These are phyloP conservation scores for Falcaria lacertinaria DNA, from an alignment of 2,888 invertebrate species.

Conservation along the genomic window DNA sequence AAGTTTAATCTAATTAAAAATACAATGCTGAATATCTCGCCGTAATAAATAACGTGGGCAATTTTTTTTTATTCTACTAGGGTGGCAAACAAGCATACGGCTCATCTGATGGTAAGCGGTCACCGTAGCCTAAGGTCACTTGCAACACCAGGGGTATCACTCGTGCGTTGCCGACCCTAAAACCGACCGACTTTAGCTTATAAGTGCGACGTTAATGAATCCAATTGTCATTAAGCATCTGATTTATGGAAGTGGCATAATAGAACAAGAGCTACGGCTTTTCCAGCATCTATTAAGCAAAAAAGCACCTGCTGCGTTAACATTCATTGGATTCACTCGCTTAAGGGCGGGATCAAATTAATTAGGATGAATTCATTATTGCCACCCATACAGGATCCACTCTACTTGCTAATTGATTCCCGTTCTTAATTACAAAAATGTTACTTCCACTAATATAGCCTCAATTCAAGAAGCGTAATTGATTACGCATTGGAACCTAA, in stretches of 20 bases:
- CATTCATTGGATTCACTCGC: constrained; percentile 17
- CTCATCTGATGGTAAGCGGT: too few relatives aligned
- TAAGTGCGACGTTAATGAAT: constrained; percentile 31
- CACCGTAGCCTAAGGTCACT: too few relatives aligned
- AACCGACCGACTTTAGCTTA: not conserved
- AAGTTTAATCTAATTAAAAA: too few relatives aligned
- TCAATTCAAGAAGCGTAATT: too few relatives aligned
- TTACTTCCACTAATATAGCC: not conserved
- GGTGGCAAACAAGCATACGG: too few relatives aligned
- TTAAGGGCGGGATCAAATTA: constrained; percentile 1
- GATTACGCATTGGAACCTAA: too few relatives aligned
- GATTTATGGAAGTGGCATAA: constrained; percentile 25
- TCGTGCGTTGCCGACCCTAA: too few relatives aligned
- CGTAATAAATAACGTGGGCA: too few relatives aligned
- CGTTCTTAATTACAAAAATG: not conserved
- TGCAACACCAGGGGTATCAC: too few relatives aligned
- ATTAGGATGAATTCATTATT: not conserved
- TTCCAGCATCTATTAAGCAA: constrained; percentile 21
- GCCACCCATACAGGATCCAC: not conserved
- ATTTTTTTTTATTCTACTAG: too few relatives aligned
- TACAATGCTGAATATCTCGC: too few relatives aligned
- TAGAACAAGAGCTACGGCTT: constrained; percentile 15
- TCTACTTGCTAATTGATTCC: not conserved
- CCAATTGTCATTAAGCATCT: constrained; percentile 35
- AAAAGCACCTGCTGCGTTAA: constrained; percentile 22